Evolutionary conservation across 2,113 vertebrate species (phyloP).

Genomic region (Platichthys flesus): DNA sequence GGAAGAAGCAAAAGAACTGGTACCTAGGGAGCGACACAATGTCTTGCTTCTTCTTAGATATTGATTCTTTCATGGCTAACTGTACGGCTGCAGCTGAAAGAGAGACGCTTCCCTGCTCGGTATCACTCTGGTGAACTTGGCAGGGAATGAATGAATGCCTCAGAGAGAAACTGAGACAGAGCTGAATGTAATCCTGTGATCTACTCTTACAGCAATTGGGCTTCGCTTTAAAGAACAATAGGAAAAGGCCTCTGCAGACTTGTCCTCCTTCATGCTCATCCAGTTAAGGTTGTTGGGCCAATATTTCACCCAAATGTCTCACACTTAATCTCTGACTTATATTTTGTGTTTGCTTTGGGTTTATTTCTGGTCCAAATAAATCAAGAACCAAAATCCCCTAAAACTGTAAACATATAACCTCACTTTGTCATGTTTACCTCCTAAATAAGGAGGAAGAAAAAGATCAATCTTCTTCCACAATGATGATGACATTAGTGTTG

Average conservation of each 20-base stretch:
- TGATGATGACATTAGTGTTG: too few relatives aligned
- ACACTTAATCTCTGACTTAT: neutral
- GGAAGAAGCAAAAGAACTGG: conserved; percentile 37
- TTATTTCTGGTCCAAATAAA: neutral
- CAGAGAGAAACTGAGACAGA: conserved; percentile 39
- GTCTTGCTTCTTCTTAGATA: conserved; percentile 51
- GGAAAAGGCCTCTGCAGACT: neutral
- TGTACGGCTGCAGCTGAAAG: conserved; percentile 48
- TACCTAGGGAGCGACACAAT: conserved; percentile 36
- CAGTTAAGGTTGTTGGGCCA: conserved; percentile 5
- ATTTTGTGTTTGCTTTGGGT: neutral
- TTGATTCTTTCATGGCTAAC: conserved; percentile 48
- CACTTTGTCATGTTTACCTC: neutral
- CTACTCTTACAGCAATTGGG: conserved; percentile 22
- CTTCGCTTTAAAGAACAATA: conserved; percentile 32
- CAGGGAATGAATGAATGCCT: conserved; percentile 47
- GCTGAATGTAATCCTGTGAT: conserved; percentile 38
- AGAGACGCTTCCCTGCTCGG: conserved; percentile 10
- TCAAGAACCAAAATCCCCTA: neutral
- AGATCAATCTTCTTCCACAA: too few relatives aligned
- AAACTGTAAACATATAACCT: neutral
- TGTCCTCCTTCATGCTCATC: conserved; percentile 33
- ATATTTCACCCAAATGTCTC: neutral
- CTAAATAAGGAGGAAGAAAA: neutral
- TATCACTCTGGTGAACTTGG: conserved; percentile 41